These are phyloP conservation scores for Agonum fuliginosum DNA, from an alignment of 2,888 invertebrate genomes.

Conservation along the genomic window DNA sequence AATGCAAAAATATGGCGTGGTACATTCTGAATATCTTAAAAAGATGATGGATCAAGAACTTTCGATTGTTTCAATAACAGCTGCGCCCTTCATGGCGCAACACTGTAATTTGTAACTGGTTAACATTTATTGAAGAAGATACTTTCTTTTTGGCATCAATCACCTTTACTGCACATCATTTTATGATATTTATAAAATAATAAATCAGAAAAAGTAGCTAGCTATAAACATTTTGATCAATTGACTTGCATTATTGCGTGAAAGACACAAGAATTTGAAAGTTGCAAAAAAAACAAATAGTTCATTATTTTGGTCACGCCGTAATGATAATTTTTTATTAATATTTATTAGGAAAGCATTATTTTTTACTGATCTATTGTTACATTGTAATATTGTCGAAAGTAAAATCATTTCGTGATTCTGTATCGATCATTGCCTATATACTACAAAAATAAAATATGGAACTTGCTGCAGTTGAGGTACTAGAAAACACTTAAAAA, in stretches of 20 bases:
- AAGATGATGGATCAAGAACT: not conserved
- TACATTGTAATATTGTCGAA: conserved; percentile 6
- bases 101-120: conserved; percentile 30
- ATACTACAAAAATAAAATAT: too few species aligned
- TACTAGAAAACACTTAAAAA: too few species aligned
- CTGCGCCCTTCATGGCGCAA: conserved; percentile 30
- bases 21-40: conserved; percentile 11
- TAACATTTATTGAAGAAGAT: conserved; percentile 34
- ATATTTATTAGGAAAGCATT: conserved; percentile 12
- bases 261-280: conserved; percentile 45
- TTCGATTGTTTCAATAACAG: conserved; percentile 6
- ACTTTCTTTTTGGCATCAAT: conserved; percentile 35
- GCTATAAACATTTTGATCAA: not conserved
- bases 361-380: not conserved
- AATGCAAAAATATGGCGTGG: conserved; percentile 7
- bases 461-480: too few species aligned
- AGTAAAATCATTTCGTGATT: conserved; percentile 1
- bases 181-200: conserved; percentile 20
- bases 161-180: conserved; percentile 13
- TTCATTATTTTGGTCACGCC: conserved; percentile 33
- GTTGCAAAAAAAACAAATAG: conserved; percentile 38
- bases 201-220: conserved; percentile 2
- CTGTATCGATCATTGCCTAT: too few species aligned
- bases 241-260: conserved; percentile 5
- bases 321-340: conserved; percentile 15